A percentile compares a stretch with the other conserved stretches of the same genome.
These are phyloP conservation scores for Drosophila emarginata DNA, from an alignment of 2,888 invertebrate genomes.

Conservation along the genomic window DNA sequence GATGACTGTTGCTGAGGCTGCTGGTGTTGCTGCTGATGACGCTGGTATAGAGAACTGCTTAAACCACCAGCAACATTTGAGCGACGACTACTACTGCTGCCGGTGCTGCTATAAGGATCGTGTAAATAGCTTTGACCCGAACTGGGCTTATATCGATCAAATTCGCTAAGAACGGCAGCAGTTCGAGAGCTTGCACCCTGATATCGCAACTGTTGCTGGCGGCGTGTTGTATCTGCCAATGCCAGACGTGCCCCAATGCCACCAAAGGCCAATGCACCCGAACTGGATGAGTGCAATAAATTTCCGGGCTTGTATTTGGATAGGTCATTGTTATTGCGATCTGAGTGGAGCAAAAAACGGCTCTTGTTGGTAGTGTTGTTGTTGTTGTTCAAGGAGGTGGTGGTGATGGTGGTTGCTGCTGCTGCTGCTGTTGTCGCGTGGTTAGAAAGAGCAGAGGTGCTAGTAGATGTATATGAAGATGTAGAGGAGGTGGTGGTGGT, in stretches of 20 bases:
- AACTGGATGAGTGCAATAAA: constrained; percentile 79
- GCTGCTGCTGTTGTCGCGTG: constrained; percentile 50
- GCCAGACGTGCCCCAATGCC: constrained; percentile 80
- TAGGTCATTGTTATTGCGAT: constrained; percentile 78
- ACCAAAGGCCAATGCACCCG: constrained; percentile 78
- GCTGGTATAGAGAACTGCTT: constrained; percentile 65
- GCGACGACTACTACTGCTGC: constrained; percentile 58
- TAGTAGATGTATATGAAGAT: constrained; percentile 42
- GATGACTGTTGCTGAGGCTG: constrained; percentile 52
- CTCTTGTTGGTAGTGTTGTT: constrained; percentile 76
- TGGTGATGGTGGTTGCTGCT: constrained; percentile 68
- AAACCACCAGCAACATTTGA: constrained; percentile 49
- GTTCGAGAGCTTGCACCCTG: constrained; percentile 70
- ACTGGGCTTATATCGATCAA: constrained; percentile 65
- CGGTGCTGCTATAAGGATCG: constrained; percentile 67
- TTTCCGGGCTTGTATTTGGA: constrained; percentile 77
- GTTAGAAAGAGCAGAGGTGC: constrained; percentile 76
- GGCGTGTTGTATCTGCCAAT: constrained; percentile 58
- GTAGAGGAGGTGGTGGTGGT: constrained; percentile 37
- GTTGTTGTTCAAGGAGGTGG: constrained; percentile 69
- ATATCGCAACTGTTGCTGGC: constrained; percentile 62
- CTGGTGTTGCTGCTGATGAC: constrained; percentile 71
- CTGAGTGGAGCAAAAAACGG: constrained; percentile 71
- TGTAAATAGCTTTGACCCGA: constrained; percentile 65
- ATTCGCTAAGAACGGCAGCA: constrained; percentile 72